Evolutionary conservation across 2,888 invertebrate genomes (phyloP), one percentile per base, ranked within the genome.

Genomic region (Oeneis ivallda): DNA sequence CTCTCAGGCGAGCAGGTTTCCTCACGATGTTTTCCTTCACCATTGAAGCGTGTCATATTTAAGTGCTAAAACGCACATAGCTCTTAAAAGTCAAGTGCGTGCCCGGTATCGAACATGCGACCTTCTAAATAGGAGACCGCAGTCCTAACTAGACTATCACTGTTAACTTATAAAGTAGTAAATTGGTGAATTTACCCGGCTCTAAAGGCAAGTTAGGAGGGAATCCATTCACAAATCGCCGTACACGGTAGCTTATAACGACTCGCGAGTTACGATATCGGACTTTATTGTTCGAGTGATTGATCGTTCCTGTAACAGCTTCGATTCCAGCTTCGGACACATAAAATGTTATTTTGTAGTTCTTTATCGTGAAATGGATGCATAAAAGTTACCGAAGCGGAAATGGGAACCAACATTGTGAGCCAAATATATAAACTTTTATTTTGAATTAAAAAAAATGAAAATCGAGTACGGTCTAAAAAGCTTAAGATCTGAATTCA

Each of bases 281-380:
- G 57, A 59, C 66, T 70, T 71, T 66, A 65, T 69, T 65, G 67
- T 67, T 26, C 52, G 53, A 39, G 61, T 69, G 67, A 71, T 69
- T 69, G 69, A 71, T 71, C 64, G 67, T 54, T 15, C 50, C 43
- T 49, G 26, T 41, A 50, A 37, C 62, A 45, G 50, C 17, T 67
- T 64, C 68, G 64, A 67, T 61, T 64, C 64, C 61, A 45, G 65
- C n/a, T 50, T 52, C 47, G 52, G 52, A 61, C 32, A 32, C 52
- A 61, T 61, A 61, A 61, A 61, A 61, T 52, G 61, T 52, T 26
- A 61, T 61, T 61, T 61, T 61, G 52, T 52, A 52, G 61, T 41
- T 61, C 60, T 50, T 61, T 61, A 61, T 39, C 50, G 50, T 11
- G 60, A 50, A 52, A 56, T 41, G 52, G 61, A 52, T 32, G 26